Evolutionary conservation across 1,140 invertebrate genomes (phyloP).

Genomic region (Holcopasites calliopsidis): DNA sequence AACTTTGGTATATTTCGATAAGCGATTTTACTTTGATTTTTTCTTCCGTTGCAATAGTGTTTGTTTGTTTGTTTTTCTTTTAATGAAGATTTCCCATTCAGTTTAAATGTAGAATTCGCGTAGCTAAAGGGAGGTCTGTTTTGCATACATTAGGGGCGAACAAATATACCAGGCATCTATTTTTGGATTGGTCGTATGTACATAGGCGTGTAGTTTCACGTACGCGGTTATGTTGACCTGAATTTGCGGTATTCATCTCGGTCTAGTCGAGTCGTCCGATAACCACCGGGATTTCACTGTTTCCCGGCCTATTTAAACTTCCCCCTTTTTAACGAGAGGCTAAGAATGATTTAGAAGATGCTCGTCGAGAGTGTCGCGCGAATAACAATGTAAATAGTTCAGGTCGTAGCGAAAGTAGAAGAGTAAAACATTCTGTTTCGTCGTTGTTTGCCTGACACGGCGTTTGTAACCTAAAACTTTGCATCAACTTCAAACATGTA

Average conservation of each 20-base stretch:
- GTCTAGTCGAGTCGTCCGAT: background rate
- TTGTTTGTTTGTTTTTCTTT: too few relatives aligned
- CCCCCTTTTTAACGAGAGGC: background rate
- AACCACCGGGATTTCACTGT: background rate
- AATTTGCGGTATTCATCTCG: slow-evolving; percentile 20
- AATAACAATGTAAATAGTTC: background rate
- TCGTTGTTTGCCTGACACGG: slow-evolving; percentile 12
- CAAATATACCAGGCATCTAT: slow-evolving; percentile 27
- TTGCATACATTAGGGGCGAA: slow-evolving; percentile 25
- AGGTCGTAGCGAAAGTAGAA: background rate
- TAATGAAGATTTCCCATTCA: background rate
- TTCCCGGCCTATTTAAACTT: background rate
- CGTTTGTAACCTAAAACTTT: slow-evolving; percentile 27
- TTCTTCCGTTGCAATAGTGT: too few relatives aligned
- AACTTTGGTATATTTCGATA: too few relatives aligned
- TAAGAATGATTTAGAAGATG: background rate
- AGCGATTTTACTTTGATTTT: too few relatives aligned
- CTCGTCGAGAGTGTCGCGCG: too few relatives aligned
- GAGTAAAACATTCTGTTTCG: slow-evolving; percentile 21
- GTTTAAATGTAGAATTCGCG: background rate
- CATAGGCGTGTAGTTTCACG: slow-evolving; percentile 15
- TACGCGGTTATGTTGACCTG: slow-evolving; percentile 25
- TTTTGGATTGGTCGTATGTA: slow-evolving; percentile 3
- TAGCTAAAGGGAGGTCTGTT: slow-evolving; percentile 16
- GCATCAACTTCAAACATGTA: background rate